These are phyloP conservation scores for Acrobasis consociella DNA, from an alignment of 2,888 invertebrate genomes.

Conservation along the genomic window DNA sequence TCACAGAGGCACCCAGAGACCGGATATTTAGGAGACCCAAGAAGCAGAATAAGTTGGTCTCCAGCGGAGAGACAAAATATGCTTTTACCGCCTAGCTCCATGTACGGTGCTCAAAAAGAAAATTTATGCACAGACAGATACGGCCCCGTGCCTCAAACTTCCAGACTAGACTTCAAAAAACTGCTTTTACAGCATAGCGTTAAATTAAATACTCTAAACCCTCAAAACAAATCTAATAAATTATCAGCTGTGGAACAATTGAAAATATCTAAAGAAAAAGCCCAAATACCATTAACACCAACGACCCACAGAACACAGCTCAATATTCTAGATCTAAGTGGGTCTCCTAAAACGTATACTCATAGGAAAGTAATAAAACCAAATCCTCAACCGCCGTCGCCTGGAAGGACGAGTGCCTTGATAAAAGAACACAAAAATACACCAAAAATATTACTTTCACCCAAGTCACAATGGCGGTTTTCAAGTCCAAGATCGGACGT, in stretches of 20 bases:
- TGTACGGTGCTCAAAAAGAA: conserved; percentile 58
- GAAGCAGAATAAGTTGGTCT: conserved; percentile 86
- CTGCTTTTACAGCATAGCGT: conserved; percentile 89
- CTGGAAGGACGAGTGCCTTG: conserved; percentile 78
- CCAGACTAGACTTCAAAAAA: conserved; percentile 92
- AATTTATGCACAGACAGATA: conserved; percentile 85
- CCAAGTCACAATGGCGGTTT: conserved; percentile 88
- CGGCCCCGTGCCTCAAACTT: conserved; percentile 86
- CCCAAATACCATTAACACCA: conserved; percentile 53
- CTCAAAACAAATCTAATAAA: conserved; percentile 83
- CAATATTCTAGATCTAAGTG: conserved; percentile 86
- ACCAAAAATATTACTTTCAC: conserved; percentile 86
- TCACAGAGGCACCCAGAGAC: conserved; percentile 82
- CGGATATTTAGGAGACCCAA: conserved; percentile 82
- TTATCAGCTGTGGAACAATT: conserved; percentile 91
- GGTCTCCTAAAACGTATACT: conserved; percentile 87
- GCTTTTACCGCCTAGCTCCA: conserved; percentile 44
- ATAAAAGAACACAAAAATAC: conserved; percentile 80
- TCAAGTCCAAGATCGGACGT: conserved; percentile 91
- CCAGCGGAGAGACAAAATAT: conserved; percentile 73
- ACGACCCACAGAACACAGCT: conserved; percentile 73
- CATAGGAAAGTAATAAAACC: conserved; percentile 83
- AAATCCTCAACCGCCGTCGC: conserved; percentile 76
- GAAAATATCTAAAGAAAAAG: conserved; percentile 85
- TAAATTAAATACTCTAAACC: conserved; percentile 80